These are phyloP conservation scores for Drosophila koepferae DNA, from an alignment of 2,888 invertebrate genomes.

Conservation along the genomic window DNA sequence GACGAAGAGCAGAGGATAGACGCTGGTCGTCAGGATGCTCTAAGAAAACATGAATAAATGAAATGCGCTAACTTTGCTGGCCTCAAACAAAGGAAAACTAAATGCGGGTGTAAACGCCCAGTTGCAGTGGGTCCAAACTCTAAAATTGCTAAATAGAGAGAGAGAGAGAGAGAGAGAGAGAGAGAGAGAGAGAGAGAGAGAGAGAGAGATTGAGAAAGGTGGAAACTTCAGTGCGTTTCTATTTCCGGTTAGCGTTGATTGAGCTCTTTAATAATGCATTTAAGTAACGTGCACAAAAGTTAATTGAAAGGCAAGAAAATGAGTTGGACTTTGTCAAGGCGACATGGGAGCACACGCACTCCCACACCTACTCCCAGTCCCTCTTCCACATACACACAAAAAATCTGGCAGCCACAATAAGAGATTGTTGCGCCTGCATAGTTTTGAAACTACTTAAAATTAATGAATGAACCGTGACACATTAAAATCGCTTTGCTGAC, in stretches of 20 bases:
- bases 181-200: slow-evolving; percentile 12
- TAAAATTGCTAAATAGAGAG: slow-evolving; percentile 6
- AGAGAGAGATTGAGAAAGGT: background rate
- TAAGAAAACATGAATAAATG: slow-evolving; percentile 78
- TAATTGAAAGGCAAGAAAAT: slow-evolving; percentile 47
- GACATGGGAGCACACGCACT: background rate
- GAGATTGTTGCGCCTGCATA: slow-evolving; percentile 65
- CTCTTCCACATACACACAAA: slow-evolving; percentile 5
- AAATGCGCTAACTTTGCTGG: slow-evolving; percentile 74
- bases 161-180: slow-evolving; percentile 14
- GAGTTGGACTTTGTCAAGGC: slow-evolving; percentile 17
- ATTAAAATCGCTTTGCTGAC: slow-evolving; percentile 62
- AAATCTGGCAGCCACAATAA: slow-evolving; percentile 46
- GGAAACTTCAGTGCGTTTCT: slow-evolving; percentile 48
- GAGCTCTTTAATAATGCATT: slow-evolving; percentile 67
- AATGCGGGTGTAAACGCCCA: slow-evolving; percentile 70
- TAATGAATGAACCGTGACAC: slow-evolving; percentile 75
- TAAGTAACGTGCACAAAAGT: slow-evolving; percentile 25
- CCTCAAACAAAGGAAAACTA: slow-evolving; percentile 72
- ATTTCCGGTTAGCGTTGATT: slow-evolving; percentile 69
- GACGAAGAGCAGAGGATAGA: slow-evolving; percentile 3
- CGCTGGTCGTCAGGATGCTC: slow-evolving; percentile 19
- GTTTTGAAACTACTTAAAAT: slow-evolving; percentile 71
- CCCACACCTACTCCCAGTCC: too few relatives aligned
- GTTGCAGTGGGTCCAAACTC: slow-evolving; percentile 34